Evolutionary conservation across 2,888 invertebrate genomes (phyloP), one percentile per base, ranked within the genome.

Genomic region (Salpingus planirostris): DNA sequence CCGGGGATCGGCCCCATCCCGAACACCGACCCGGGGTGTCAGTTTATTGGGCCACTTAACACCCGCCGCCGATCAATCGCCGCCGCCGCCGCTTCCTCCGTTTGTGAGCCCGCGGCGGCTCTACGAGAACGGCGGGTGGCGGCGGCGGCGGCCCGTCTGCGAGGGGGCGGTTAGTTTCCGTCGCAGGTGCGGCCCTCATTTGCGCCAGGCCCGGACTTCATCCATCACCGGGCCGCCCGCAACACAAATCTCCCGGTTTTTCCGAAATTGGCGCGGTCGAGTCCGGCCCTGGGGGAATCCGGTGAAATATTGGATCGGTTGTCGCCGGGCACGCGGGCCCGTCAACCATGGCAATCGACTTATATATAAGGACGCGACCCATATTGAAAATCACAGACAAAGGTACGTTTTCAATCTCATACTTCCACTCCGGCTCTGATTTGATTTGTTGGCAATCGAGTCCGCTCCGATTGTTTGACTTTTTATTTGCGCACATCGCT

Each of bases 401-500:
- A 55, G 52, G 53, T 54, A 48, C 47, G 47, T 50, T 54, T 55
- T 52, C 55, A 52, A 52, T 54, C 52, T 54, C 46, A 45, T 49
- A 49, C 44, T 50, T 47, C 49, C 43, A 47, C 40, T 44, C 46
- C 38, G 45, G 43, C 40, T 46, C 47, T 51, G 53, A 54, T 55
- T 52, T 52, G 55, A 55, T 55, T 55, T 54, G 53, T 54, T 47
- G 51, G 50, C 54, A 54, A 54, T 54, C 52, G 50, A 46, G 49
- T 53, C 47, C 52, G 52, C 46, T 49, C 38, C 49, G 46, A 50
- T 52, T 50, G 49, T 49, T 49, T 49, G 47, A 48, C 44, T 49
- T 53, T 47, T 48, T 47, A 47, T 47, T 47, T 44, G 44, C 36
- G 29, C 44, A 42, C 38, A 35, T 39, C 40, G 38, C 33, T 31